Evolutionary conservation across 2,888 invertebrate genomes (phyloP).

Genomic region (Anarsia innoxiella): DNA sequence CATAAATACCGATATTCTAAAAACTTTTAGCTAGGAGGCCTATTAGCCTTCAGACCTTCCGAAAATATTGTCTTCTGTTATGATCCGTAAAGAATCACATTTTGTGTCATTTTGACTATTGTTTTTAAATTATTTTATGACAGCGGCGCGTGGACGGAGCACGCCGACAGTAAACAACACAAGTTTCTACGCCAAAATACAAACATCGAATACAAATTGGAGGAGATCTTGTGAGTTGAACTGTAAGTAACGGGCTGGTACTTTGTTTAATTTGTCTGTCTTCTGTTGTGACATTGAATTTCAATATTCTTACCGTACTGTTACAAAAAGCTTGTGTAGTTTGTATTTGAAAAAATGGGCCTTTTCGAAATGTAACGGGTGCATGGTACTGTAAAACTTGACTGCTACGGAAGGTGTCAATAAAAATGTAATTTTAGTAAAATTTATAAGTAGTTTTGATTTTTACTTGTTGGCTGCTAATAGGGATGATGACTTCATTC

Average conservation of each 20-base stretch:
- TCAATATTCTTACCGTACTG: neutral
- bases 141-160: slow-evolving; percentile 18
- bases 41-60: slow-evolving; percentile 43
- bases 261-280: slow-evolving; percentile 26
- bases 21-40: slow-evolving; percentile 28
- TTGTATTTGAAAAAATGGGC: neutral
- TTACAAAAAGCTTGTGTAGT: neutral
- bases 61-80: slow-evolving; percentile 48
- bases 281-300: slow-evolving; percentile 22
- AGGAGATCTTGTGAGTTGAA: slow-evolving; percentile 4
- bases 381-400: neutral
- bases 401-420: too few relatives aligned
- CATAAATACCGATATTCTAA: too few relatives aligned
- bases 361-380: slow-evolving; percentile 1
- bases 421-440: too few relatives aligned
- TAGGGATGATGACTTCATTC: too few relatives aligned
- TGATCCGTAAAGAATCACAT: slow-evolving; percentile 48
- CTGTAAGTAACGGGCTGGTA: slow-evolving; percentile 16
- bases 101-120: slow-evolving; percentile 45
- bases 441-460: too few relatives aligned
- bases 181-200: too few relatives aligned
- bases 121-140: slow-evolving; percentile 29
- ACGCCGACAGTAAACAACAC: slow-evolving; percentile 10
- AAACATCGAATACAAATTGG: too few relatives aligned
- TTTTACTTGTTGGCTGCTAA: too few relatives aligned